Base-by-base conservation (phyloP, 2,888 invertebrate genomes). In the Eumerus sabulonum region DNA sequence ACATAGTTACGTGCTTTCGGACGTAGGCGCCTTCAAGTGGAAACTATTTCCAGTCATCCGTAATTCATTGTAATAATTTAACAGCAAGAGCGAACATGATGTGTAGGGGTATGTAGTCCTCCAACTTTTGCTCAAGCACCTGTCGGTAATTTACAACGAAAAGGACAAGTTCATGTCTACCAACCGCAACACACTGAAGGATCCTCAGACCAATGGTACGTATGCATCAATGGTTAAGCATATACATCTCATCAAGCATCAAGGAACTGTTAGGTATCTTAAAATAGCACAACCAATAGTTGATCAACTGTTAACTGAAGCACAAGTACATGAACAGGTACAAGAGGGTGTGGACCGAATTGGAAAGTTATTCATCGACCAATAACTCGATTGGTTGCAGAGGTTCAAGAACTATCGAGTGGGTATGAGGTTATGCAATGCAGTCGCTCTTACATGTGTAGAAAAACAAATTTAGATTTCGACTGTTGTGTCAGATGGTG, bases 31-130 rank as follows among this genome's bases (percentile, higher is more conserved):
- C 9, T 18, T 64, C 54, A 38, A 54, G 64, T 64, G 64, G 16
- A 64, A 64, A 36, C 14, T 16, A 38, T 19, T 54, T 38, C 64
- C 16, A 44, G 17, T 63, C 63, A 44, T 44, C 14, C 17, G 19
- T n/a, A n/a, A 66, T 9, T 56, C 18, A 27, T 50, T 57, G 48
- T 50, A 57, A 57, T 50, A 40, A 66, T 57, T 66, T 16, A 27
- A 2, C 27, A 7, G 27, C 27, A 27, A 2, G 27, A 27, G 7
- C 27, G 7, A n/a, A n/a, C n/a, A n/a, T n/a, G 27, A 7, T 27
- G 7, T 27, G 27, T 44, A 14, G 35, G 11, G 51, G 16, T 38
- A 13, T 47, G 47, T 47, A 27, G 18, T 45, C 9, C n/a, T 40
- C 40, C 5, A 40, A 27, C 27, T 27, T 27, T 27, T 27, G 27